phyloP scores from a whole-genome alignment of 2,888 invertebrate genomes.

The Rhingia rostrata region DNA sequence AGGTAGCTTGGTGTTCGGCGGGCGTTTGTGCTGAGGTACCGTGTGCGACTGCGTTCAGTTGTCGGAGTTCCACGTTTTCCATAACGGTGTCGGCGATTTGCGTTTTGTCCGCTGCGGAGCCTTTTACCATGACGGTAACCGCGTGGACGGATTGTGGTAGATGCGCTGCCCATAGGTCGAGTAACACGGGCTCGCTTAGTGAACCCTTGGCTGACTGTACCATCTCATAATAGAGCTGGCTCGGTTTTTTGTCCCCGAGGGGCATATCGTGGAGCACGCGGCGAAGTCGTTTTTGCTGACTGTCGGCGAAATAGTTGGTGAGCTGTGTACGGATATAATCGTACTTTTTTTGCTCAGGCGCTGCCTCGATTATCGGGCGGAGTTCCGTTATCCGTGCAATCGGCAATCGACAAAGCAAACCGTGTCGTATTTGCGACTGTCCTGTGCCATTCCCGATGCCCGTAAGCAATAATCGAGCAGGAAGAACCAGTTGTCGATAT shows the following conservation, averaged over 20 bases:
- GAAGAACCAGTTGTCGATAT: no score
- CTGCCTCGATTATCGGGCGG: conserved; percentile 11
- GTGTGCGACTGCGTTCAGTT: neutral
- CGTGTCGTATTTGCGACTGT: conserved; percentile 22
- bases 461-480: conserved; percentile 18
- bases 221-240: conserved; percentile 32
- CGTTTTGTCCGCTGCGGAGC: conserved; percentile 15
- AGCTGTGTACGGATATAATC: conserved; percentile 15
- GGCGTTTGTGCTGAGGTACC: no score
- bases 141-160: conserved; percentile 3
- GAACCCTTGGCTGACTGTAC: conserved; percentile 20
- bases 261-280: neutral
- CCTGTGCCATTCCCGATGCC: conserved; percentile 12
- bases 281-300: conserved; percentile 23
- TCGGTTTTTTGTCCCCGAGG: conserved; percentile 32
- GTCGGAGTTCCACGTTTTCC: conserved; percentile 15
- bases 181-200: conserved; percentile 21
- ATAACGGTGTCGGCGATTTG: conserved; percentile 24
- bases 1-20: no score
- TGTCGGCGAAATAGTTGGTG: conserved; percentile 20
- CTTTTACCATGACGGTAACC: conserved; percentile 16
- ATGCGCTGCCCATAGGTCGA: no score
- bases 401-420: conserved; percentile 28
- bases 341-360: conserved; percentile 7
- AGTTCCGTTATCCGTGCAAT: no score